These are phyloP conservation scores for Amphiprion percula DNA, from an alignment of 2,113 vertebrate genomes.

Conservation along the genomic window DNA sequence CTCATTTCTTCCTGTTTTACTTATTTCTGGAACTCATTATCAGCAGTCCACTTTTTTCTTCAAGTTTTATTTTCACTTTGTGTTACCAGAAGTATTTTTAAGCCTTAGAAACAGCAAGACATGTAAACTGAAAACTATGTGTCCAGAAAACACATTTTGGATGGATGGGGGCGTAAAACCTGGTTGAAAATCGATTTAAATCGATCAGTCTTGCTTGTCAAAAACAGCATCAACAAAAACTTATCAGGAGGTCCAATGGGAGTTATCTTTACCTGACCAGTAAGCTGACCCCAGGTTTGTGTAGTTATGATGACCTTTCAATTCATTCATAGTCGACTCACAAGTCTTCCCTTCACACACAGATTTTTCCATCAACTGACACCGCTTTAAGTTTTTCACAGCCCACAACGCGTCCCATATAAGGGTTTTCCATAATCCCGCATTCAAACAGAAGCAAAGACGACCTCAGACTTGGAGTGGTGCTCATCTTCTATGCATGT, in stretches of 20 bases:
- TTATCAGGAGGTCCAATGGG: too few species aligned
- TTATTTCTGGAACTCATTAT: conserved; percentile 22
- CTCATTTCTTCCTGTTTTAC: neutral
- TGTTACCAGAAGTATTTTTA: conserved; percentile 31
- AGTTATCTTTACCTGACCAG: neutral
- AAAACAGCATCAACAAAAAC: neutral
- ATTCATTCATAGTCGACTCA: conserved; percentile 9
- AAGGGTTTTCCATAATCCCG: conserved; percentile 60
- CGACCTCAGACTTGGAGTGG: conserved; percentile 36
- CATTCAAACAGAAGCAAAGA: conserved; percentile 60
- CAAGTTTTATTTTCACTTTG: conserved; percentile 28
- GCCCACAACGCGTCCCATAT: conserved; percentile 33
- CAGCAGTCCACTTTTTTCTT: conserved; percentile 30
- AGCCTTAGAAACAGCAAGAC: conserved; percentile 39
- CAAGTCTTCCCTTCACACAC: conserved; percentile 2
- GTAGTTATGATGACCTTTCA: neutral
- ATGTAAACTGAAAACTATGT: conserved; percentile 35
- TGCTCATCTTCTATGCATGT: conserved; percentile 26
- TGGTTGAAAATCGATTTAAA: neutral
- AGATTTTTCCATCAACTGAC: conserved; percentile 39
- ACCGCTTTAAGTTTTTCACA: conserved; percentile 24
- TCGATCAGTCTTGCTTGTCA: neutral
- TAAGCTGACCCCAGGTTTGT: neutral
- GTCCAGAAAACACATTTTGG: conserved; percentile 12
- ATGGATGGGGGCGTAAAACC: neutral